Evolutionary conservation across 1,140 invertebrate species (phyloP).

Genomic region (Doryteuthis pealeii): DNA sequence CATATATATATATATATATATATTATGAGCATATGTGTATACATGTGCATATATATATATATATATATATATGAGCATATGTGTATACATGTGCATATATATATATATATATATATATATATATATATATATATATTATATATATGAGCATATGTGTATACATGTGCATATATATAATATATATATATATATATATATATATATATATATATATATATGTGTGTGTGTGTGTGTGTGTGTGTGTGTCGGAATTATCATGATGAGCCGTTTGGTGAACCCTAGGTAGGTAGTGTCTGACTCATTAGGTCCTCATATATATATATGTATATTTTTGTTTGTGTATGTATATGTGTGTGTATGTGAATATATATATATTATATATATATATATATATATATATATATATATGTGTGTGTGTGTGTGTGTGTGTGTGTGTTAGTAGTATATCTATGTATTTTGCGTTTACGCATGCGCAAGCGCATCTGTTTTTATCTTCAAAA

Average conservation of each 20-base stretch:
- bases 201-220: neutral
- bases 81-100: neutral
- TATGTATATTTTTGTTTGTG: neutral
- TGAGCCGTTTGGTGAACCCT: neutral
- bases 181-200: conserved; percentile 6
- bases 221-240: neutral
- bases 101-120: neutral
- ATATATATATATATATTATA: conserved; percentile 7
- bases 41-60: neutral
- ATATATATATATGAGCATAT: neutral
- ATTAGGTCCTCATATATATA: neutral
- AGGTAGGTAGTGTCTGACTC: neutral
- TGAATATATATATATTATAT: neutral
- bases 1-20: neutral
- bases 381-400: too few relatives aligned
- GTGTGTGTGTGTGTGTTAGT: neutral
- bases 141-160: neutral
- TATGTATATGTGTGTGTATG: neutral
- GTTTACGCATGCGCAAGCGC: neutral
- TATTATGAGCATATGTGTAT: neutral
- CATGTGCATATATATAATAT: neutral
- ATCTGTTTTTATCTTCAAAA: neutral
- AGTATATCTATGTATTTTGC: neutral
- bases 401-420: conserved; percentile 1
- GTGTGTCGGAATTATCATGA: neutral